Base-by-base conservation (phyloP, 2,113 vertebrate species). In the Canis aureus region DNA sequence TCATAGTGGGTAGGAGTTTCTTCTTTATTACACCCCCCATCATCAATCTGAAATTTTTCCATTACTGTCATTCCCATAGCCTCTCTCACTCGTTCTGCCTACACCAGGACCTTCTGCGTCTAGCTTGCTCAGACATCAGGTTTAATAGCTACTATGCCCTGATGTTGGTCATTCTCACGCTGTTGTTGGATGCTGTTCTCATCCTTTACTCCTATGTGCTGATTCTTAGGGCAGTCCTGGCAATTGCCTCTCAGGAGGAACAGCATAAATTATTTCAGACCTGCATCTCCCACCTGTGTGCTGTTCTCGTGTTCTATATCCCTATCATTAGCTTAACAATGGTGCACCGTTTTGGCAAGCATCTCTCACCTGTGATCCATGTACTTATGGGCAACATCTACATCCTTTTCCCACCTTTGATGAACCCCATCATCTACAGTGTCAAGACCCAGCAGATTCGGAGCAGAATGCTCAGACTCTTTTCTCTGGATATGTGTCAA, bases 341-440 rank as follows among this genome's bases (percentile, higher is more conserved):
- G 84, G 62, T 97, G 13, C 93, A 98, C 27, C 79, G 82, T 20
- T 97, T 93, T 64, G 89, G 94, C 12, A 95, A 97, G 19, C 67
- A 88, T 6, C 89, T 98, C 32, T 88, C 95, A 8, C 67, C 90
- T 2, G 13, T 95, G 12, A 23, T 95, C 22, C 95, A 95, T 15
- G 74, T 97, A 35, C 53, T 96, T 5, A 91, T 94, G 85, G 98
- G 96, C 9, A 84, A 97, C 32, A 78, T 98, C 60, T 98, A 98
- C 23, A 80, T 96, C 27, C 79, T 97, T n/a, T 94, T 96, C 16
- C 96, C 96, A 35, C 94, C 97, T n/a, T 80, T 96, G 55, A 87
- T 96, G 76, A 98, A 97, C 43, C 97, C 95, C 69, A 90, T 98
- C 7, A 96, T 94, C 81, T 97, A 96, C 1, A 92, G 96, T 64